A percentile compares a stretch with the other conserved stretches of the same genome.
Conservation (phyloP, 1,140 invertebrate genomes). For the Melanaphis sacchari region DNA sequence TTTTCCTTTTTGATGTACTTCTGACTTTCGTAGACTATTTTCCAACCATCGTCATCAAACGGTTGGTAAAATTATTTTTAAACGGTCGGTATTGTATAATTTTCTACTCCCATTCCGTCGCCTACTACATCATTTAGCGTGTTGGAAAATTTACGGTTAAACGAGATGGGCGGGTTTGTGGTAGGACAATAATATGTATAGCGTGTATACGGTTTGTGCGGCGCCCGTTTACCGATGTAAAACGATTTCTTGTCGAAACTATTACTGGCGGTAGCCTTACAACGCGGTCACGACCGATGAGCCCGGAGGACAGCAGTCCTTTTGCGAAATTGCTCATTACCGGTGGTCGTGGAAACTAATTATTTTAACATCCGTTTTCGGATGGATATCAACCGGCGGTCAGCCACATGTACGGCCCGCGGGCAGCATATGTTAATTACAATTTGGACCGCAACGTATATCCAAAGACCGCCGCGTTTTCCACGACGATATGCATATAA, state of each 20-base stretch:
- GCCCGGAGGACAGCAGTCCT: constrained; percentile 8
- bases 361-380: constrained; percentile 51
- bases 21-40: neutral
- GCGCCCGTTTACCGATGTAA: neutral
- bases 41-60: neutral
- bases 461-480: neutral
- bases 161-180: neutral
- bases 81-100: neutral
- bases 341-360: constrained; percentile 46
- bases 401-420: neutral
- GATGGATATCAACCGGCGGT: constrained; percentile 32
- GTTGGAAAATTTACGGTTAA: neutral
- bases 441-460: neutral
- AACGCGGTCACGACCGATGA: neutral
- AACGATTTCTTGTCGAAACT: constrained; percentile 24
- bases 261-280: neutral
- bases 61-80: neutral
- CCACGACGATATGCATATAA: neutral
- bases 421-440: constrained; percentile 26
- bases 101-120: neutral
- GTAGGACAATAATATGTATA: neutral
- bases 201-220: neutral
- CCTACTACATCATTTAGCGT: too few relatives aligned
- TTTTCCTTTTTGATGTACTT: neutral
- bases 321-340: constrained; percentile 27